Percentiles rank a stretch among this genome's conserved stretches.
Evolutionary conservation across 2,113 vertebrate species (phyloP).

Genomic region (Perca fluviatilis): DNA sequence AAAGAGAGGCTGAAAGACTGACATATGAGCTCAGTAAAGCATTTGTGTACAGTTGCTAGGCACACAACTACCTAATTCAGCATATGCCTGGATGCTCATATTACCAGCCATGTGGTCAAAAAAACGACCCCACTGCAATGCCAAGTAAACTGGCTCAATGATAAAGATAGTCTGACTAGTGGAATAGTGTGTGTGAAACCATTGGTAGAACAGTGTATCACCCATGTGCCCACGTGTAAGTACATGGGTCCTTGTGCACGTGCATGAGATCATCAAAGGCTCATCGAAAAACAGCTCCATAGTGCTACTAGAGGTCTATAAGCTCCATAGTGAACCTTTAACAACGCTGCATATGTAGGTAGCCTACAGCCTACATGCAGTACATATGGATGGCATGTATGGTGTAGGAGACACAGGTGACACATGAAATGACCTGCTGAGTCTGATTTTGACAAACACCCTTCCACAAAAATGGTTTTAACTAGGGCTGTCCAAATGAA

Average conservation of each 20-base stretch:
- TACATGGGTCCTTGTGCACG: no score
- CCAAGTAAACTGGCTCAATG: constrained; percentile 9
- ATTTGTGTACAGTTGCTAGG: constrained; percentile 81
- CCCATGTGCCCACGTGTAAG: no score
- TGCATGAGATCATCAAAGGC: no score
- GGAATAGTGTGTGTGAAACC: no score
- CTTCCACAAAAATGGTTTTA: no score
- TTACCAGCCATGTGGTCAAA: constrained; percentile 61
- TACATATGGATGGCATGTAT: no score
- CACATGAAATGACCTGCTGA: background rate
- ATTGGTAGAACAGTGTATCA: no score
- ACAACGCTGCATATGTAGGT: background rate
- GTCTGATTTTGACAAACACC: background rate
- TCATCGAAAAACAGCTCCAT: no score
- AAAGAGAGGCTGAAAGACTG: background rate
- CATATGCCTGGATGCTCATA: constrained; percentile 69
- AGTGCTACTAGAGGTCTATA: no score
- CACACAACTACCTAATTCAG: constrained; percentile 58
- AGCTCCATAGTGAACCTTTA: background rate
- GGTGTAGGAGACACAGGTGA: background rate
- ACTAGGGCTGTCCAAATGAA: no score
- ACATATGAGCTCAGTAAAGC: constrained; percentile 56
- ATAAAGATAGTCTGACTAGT: background rate
- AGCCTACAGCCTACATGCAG: no score
- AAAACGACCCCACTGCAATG: constrained; percentile 31